These are phyloP conservation scores for Cephalopholis sonnerati DNA, from an alignment of 2,113 vertebrate genomes.

Conservation along the genomic window DNA sequence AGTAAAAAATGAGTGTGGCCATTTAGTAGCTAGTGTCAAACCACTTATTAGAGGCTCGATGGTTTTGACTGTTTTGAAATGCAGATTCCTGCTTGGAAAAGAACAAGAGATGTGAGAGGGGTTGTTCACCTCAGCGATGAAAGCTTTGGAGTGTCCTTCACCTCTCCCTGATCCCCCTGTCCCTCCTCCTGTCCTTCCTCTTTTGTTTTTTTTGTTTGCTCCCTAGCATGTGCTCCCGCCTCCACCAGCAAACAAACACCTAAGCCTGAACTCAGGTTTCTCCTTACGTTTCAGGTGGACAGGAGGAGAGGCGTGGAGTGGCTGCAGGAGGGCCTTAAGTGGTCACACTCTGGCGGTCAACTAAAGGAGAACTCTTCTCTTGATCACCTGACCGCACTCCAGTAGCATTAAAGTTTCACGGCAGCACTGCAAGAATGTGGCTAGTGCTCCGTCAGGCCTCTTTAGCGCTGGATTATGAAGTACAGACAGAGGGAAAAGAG, in stretches of 20 bases:
- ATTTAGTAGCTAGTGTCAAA: not conserved
- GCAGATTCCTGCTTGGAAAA: conserved; percentile 4
- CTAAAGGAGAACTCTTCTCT: conserved; percentile 32
- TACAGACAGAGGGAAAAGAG: not conserved
- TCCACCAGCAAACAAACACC: conserved; percentile 20
- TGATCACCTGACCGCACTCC: conserved; percentile 28
- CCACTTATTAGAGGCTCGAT: not conserved
- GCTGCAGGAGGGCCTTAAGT: conserved; percentile 15
- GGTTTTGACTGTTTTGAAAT: not conserved
- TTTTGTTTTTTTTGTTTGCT: not conserved
- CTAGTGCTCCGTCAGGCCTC: not conserved
- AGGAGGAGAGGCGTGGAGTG: not conserved
- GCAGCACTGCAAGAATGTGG: conserved; percentile 44
- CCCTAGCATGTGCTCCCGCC: not conserved
- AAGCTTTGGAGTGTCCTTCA: conserved; percentile 45
- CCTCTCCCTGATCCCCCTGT: not conserved
- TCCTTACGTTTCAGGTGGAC: conserved; percentile 39
- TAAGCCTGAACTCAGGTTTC: conserved; percentile 37
- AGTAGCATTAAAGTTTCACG: conserved; percentile 4
- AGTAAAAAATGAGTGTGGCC: not conserved
- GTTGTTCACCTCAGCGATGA: conserved; percentile 1
- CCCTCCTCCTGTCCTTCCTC: not conserved
- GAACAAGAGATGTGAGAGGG: not conserved
- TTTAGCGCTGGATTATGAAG: not conserved
- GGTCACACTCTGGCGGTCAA: conserved; percentile 46